Evolutionary conservation across 2,888 invertebrate species (phyloP).

Genomic region (Pelosia muscerda): DNA sequence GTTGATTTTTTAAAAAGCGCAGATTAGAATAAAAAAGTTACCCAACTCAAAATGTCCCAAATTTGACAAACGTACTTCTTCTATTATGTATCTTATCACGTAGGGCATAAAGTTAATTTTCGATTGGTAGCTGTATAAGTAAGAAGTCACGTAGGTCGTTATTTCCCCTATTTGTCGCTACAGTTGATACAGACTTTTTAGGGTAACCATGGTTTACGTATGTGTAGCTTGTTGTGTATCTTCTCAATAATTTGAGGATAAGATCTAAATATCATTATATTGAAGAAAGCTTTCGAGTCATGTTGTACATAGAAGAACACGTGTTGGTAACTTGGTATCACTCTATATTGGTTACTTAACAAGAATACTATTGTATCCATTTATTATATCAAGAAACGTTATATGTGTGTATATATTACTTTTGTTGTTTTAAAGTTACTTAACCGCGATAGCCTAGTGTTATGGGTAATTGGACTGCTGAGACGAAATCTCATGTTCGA

Average conservation of each 20-base stretch:
- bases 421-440: too few species aligned
- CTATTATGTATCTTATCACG: conserved; percentile 8
- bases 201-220: conserved; percentile 40
- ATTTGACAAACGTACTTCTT: not conserved
- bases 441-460: too few species aligned
- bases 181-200: conserved; percentile 46
- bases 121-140: conserved; percentile 25
- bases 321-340: too few species aligned
- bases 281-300: too few species aligned
- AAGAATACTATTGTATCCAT: too few species aligned
- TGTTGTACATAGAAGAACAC: too few species aligned
- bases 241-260: not conserved
- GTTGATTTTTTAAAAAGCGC: not conserved
- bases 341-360: too few species aligned
- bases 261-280: too few species aligned
- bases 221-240: not conserved
- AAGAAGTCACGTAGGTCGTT: conserved; percentile 53
- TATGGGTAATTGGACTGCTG: too few species aligned
- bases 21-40: not conserved
- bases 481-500: too few species aligned
- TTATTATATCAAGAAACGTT: too few species aligned
- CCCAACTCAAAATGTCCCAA: not conserved
- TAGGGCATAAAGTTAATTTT: conserved; percentile 8
- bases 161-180: conserved; percentile 52
- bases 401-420: too few species aligned